phyloP scores from a whole-genome alignment of 2,888 invertebrate genomes.

The Andricus quercusramuli region DNA sequence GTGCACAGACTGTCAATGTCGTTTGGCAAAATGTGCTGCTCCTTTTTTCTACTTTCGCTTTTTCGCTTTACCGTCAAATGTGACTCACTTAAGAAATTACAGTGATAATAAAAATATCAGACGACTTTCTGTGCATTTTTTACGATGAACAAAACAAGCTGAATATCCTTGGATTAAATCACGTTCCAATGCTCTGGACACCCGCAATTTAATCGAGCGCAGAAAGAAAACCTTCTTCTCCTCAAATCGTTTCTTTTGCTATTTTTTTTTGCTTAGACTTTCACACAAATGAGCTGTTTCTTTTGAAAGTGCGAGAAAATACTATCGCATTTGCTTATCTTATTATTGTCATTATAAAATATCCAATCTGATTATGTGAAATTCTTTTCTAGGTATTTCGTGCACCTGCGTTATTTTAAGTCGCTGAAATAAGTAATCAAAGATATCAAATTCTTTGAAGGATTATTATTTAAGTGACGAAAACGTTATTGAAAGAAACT shows the following conservation, averaged over 20 bases:
- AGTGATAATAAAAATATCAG: background rate
- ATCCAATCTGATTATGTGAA: background rate
- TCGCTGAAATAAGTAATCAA: background rate
- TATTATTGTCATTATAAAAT: background rate
- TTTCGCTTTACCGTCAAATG: background rate
- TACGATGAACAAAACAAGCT: background rate
- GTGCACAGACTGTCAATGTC: constrained; percentile 4
- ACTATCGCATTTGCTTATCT: background rate
- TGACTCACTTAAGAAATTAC: background rate
- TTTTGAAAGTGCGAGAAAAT: constrained; percentile 3
- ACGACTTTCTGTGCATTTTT: background rate
- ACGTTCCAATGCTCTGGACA: constrained; percentile 3
- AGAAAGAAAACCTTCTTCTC: constrained; percentile 16
- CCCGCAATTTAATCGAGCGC: constrained; percentile 28
- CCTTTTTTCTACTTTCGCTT: constrained; percentile 13
- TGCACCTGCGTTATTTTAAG: background rate
- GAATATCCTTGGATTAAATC: constrained; percentile 4
- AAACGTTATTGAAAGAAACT: too few relatives aligned
- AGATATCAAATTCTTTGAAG: background rate
- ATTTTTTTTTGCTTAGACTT: constrained; percentile 11
- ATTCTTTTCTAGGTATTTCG: background rate
- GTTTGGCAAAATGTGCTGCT: background rate
- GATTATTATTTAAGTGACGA: too few relatives aligned
- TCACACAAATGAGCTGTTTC: constrained; percentile 29
- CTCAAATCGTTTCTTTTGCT: constrained; percentile 22